These are phyloP conservation scores for Puntigrus tetrazona DNA, from an alignment of 2,113 vertebrate genomes.

Conservation along the genomic window DNA sequence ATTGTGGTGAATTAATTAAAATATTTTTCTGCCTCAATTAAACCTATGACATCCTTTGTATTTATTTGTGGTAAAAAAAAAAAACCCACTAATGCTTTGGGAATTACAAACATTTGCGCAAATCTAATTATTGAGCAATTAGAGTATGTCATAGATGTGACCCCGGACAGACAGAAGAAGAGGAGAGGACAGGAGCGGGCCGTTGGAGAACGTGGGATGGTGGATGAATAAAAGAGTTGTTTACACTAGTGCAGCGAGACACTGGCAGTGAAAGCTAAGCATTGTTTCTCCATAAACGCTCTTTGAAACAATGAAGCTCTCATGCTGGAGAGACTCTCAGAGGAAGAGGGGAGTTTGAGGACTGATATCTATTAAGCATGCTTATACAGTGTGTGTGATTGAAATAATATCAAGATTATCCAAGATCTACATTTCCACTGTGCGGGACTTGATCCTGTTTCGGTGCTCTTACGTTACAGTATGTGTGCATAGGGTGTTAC, in stretches of 20 bases:
- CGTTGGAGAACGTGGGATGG: constrained; percentile 10
- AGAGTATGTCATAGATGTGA: constrained; percentile 19
- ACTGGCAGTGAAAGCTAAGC: constrained; percentile 41
- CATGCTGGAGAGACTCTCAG: constrained; percentile 8
- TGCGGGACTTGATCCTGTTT: background rate
- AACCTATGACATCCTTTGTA: background rate
- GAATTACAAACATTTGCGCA: constrained; percentile 53
- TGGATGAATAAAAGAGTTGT: constrained; percentile 41
- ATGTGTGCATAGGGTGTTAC: background rate
- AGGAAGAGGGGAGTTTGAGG: background rate
- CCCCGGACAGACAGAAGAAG: constrained; percentile 27
- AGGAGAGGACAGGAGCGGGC: background rate
- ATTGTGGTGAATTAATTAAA: background rate
- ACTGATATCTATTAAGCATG: constrained; percentile 34
- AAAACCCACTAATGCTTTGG: constrained; percentile 1
- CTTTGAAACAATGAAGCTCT: constrained; percentile 34
- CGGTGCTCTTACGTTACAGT: background rate
- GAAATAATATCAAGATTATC: background rate
- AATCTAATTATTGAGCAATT: constrained; percentile 45
- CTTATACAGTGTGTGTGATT: background rate
- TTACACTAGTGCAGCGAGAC: constrained; percentile 37
- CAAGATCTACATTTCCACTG: background rate
- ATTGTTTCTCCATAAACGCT: constrained; percentile 53
- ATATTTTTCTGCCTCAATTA: background rate
- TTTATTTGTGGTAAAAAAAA: constrained; percentile 2